phyloP scores from a whole-genome alignment of 1,140 invertebrate genomes.

The Drosophila gunungcola region DNA sequence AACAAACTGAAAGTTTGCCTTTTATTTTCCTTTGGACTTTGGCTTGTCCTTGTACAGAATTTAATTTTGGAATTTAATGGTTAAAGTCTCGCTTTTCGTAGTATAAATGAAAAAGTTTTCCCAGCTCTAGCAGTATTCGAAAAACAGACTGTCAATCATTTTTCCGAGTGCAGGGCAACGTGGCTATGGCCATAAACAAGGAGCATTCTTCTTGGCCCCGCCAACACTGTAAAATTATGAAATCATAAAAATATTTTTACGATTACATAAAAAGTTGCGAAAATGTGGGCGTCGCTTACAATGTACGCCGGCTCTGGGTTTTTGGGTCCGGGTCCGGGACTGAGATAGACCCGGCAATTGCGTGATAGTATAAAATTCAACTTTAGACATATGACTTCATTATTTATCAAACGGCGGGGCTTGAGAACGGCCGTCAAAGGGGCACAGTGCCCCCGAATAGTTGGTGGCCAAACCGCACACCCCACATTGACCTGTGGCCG shows the following conservation, averaged over 20 bases:
- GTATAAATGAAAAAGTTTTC: too few species aligned
- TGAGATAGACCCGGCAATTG: slow-evolving; percentile 52
- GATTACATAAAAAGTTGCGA: slow-evolving; percentile 80
- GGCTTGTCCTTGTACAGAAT: not conserved
- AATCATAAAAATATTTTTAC: slow-evolving; percentile 84
- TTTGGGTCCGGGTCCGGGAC: not conserved
- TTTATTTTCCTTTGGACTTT: not conserved
- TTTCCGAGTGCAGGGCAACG: slow-evolving; percentile 11
- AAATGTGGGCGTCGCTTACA: slow-evolving; percentile 67
- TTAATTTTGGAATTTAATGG: not conserved
- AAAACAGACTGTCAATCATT: not conserved
- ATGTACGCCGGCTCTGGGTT: slow-evolving; percentile 5
- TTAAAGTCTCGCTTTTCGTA: not conserved
- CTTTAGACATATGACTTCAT: slow-evolving; percentile 80
- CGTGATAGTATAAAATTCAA: slow-evolving; percentile 79
- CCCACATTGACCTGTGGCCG: slow-evolving; percentile 38
- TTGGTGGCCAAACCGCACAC: slow-evolving; percentile 27
- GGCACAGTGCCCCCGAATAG: slow-evolving; percentile 54
- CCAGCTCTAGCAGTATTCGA: too few species aligned
- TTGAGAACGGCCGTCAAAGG: slow-evolving; percentile 55
- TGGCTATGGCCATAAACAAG: slow-evolving; percentile 64
- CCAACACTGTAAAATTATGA: slow-evolving; percentile 80
- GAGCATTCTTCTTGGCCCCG: slow-evolving; percentile 34
- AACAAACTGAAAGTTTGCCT: too few species aligned
- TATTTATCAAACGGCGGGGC: slow-evolving; percentile 73